These are phyloP conservation scores for Eufriesea mexicana DNA, from an alignment of 1,140 invertebrate species.

Conservation along the genomic window DNA sequence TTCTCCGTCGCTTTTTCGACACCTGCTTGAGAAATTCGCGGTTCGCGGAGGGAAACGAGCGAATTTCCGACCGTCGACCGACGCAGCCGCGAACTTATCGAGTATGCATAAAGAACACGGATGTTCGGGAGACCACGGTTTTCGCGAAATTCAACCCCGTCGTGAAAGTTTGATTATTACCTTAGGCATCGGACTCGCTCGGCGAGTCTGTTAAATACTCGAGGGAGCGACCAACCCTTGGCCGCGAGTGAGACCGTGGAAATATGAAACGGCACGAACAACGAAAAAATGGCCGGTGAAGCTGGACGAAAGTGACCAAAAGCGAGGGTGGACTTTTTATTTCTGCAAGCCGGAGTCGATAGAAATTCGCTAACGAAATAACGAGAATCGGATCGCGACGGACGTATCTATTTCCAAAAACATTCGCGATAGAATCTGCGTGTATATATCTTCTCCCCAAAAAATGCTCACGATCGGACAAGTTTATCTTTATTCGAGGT, in stretches of 20 bases:
- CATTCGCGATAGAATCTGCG: neutral
- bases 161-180: constrained; percentile 53
- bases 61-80: neutral
- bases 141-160: constrained; percentile 8
- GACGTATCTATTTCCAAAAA: too few species aligned
- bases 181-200: constrained; percentile 29
- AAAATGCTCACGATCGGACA: neutral
- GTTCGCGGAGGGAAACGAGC: neutral
- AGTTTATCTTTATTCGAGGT: neutral
- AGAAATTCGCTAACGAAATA: too few species aligned
- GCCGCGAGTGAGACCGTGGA: neutral
- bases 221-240: constrained; percentile 11
- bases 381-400: too few species aligned
- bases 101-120: constrained; percentile 35
- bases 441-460: neutral
- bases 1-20: neutral
- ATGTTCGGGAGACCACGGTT: neutral
- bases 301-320: too few species aligned
- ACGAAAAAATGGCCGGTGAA: too few species aligned
- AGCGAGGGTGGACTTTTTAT: too few species aligned
- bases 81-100: neutral
- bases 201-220: constrained; percentile 49
- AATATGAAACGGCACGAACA: too few species aligned
- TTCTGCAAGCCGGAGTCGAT: too few species aligned
- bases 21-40: too few species aligned